A percentile compares a stretch with the other conserved stretches of the same genome.
Evolutionary conservation across 2,797 vertebrate genomes (phyloP).

Genomic region (Pseudocheirus occidentalis): DNA sequence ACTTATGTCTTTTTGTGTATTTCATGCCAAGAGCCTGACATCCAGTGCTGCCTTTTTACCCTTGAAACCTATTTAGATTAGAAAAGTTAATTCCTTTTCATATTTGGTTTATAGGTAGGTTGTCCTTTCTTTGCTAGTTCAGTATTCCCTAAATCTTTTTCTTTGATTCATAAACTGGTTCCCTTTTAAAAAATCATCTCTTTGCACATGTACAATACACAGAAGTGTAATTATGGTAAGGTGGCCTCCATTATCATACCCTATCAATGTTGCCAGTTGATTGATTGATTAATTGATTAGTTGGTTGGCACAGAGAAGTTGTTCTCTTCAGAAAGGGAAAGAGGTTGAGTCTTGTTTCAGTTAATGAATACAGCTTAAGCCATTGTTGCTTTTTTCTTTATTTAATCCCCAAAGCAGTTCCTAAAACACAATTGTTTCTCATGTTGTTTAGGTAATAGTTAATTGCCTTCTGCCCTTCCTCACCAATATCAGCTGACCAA

Average conservation of each 20-base stretch:
- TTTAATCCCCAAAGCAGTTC: background rate
- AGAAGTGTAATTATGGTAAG: background rate
- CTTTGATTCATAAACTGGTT: background rate
- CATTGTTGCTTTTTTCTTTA: constrained; percentile 23
- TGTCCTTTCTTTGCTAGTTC: background rate
- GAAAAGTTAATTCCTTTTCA: background rate
- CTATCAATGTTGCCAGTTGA: background rate
- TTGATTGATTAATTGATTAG: background rate
- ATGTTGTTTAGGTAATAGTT: background rate
- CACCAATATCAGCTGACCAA: background rate
- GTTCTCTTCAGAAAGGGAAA: background rate
- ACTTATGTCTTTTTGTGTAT: background rate
- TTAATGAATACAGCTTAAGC: background rate
- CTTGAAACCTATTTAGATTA: background rate
- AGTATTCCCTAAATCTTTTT: background rate
- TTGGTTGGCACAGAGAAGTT: background rate
- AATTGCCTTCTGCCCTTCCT: constrained; percentile 27
- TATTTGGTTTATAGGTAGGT: background rate
- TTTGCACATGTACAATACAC: background rate
- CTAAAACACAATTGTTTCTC: background rate
- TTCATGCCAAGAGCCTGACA: background rate
- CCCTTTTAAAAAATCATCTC: background rate
- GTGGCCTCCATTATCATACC: background rate
- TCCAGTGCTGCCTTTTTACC: background rate
- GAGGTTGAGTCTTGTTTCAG: background rate